Percentiles rank a stretch among this genome's conserved stretches.
These are phyloP conservation scores for Papilio dardanus DNA, from an alignment of 1,140 invertebrate species.

Conservation along the genomic window DNA sequence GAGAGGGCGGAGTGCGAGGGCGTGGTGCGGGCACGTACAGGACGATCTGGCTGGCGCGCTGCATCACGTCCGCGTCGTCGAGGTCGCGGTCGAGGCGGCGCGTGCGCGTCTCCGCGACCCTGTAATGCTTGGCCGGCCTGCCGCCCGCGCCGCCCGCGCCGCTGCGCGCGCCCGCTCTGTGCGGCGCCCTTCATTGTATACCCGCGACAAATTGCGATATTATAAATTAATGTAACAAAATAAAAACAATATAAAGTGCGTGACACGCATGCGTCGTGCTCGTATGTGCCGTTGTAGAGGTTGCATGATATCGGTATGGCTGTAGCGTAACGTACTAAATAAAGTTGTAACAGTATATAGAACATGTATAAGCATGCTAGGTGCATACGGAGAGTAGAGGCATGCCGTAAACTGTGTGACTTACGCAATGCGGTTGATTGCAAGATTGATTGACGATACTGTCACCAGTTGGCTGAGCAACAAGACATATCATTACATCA, in stretches of 20 bases:
- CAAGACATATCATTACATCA: constrained; percentile 78
- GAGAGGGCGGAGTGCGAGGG: constrained; percentile 41
- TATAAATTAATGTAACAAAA: constrained; percentile 58
- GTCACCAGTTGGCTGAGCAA: constrained; percentile 93
- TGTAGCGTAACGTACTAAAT: constrained; percentile 40
- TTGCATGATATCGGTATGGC: constrained; percentile 39
- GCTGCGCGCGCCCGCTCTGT: constrained; percentile 57
- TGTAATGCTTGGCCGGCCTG: constrained; percentile 64
- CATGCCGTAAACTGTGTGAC: constrained; percentile 82
- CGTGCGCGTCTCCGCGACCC: constrained; percentile 70
- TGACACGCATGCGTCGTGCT: constrained; percentile 55
- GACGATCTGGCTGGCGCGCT: constrained; percentile 92
- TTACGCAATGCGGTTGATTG: constrained; percentile 95
- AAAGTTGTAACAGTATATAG: constrained; percentile 48
- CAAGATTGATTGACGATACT: constrained; percentile 93
- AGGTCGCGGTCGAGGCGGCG: constrained; percentile 82
- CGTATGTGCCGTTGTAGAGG: constrained; percentile 48
- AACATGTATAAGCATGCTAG: constrained; percentile 67
- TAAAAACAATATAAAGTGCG: constrained; percentile 45
- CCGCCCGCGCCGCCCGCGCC: constrained; percentile 45
- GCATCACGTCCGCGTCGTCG: constrained; percentile 90
- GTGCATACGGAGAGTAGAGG: constrained; percentile 67
- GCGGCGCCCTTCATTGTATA: constrained; percentile 51
- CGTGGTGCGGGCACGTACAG: constrained; percentile 86
- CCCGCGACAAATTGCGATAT: constrained; percentile 47